Conservation (phyloP, 2,113 vertebrate species). For the Atractosteus spatula region DNA sequence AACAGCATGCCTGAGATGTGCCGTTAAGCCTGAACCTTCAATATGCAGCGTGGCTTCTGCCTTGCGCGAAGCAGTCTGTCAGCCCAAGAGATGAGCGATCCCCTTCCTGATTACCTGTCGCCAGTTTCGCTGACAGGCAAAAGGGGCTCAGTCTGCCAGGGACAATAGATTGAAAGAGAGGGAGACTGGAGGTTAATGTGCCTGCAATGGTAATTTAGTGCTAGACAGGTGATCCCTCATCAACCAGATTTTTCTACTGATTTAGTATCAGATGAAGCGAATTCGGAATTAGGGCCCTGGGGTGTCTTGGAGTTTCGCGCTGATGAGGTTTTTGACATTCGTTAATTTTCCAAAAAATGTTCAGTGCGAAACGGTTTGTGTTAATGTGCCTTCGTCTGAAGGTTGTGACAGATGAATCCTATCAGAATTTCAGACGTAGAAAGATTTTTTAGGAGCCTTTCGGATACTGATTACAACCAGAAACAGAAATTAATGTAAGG, state of each 20-base stretch:
- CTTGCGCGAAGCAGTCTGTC: no score
- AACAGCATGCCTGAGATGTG: no score
- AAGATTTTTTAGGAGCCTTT: no score
- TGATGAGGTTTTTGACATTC: conserved; percentile 18
- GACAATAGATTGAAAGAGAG: background rate
- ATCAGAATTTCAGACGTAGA: no score
- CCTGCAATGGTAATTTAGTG: background rate
- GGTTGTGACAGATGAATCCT: no score
- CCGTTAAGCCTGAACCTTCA: no score
- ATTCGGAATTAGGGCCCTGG: conserved; percentile 15
- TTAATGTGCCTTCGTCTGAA: no score
- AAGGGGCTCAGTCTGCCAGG: background rate
- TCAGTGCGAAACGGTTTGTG: background rate
- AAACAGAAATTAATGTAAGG: no score
- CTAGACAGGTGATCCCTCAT: conserved; percentile 13
- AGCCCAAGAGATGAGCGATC: no score
- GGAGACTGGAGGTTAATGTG: conserved; percentile 2
- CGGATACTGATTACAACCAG: no score
- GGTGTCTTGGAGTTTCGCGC: background rate
- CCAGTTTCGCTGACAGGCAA: conserved; percentile 1
- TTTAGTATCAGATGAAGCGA: conserved; percentile 5
- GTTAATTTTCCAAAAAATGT: background rate
- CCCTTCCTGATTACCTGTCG: no score
- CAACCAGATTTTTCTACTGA: conserved; percentile 5
- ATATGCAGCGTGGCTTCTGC: no score